phyloP scores from a whole-genome alignment of 2,797 vertebrate species.

The Alosa sapidissima region DNA sequence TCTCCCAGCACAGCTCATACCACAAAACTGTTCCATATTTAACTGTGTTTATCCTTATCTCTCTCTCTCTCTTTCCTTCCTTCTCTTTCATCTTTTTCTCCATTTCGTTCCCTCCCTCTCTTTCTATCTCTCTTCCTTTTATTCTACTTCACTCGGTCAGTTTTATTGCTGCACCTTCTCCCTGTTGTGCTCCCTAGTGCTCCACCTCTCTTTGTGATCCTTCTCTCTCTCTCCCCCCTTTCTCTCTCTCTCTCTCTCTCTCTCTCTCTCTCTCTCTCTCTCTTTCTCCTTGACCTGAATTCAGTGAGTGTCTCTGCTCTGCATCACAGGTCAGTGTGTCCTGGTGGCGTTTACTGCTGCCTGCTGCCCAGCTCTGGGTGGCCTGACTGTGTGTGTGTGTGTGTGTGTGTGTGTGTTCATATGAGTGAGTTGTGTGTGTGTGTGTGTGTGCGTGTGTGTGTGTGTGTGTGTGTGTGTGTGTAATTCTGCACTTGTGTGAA shows the following conservation, averaged over 20 bases:
- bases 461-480: background rate
- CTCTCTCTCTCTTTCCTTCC: background rate
- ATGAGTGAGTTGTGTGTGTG: background rate
- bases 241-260: slow-evolving; percentile 1
- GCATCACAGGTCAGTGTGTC: background rate
- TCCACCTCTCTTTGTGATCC: background rate
- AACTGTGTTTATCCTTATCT: background rate
- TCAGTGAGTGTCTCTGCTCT: background rate
- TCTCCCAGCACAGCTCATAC: background rate
- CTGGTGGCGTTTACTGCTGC: background rate
- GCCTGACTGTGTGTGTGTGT: slow-evolving; percentile 14
- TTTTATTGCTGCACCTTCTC: background rate
- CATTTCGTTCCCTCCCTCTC: background rate
- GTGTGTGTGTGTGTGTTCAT: background rate
- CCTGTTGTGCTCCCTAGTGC: background rate
- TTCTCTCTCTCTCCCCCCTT: slow-evolving; percentile 3
- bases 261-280: slow-evolving; percentile 19
- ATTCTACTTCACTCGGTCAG: background rate
- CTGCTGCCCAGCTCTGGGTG: background rate
- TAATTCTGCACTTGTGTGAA: no score
- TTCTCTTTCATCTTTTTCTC: background rate
- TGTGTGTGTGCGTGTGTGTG: background rate
- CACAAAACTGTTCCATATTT: slow-evolving; percentile 1
- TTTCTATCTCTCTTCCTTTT: background rate
- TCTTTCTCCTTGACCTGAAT: slow-evolving; percentile 14